Evolutionary conservation across 2,797 vertebrate genomes (phyloP).

Genomic region (Sebastolobus altivelis): DNA sequence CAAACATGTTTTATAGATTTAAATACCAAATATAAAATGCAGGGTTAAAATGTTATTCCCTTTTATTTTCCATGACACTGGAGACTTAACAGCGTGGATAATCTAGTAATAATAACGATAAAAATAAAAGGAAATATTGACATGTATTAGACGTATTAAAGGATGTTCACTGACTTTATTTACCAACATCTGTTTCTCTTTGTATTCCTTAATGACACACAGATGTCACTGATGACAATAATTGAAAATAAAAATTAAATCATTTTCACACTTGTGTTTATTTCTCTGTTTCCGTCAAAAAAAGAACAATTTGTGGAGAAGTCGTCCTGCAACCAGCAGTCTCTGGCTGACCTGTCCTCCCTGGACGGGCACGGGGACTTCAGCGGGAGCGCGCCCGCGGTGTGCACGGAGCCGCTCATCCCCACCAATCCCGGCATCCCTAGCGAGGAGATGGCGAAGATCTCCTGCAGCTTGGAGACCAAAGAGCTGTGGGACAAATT

Average conservation of each 20-base stretch:
- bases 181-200: background rate
- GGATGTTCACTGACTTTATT: background rate
- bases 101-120: background rate
- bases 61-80: background rate
- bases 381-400: constrained; percentile 75
- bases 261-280: background rate
- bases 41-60: background rate
- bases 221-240: background rate
- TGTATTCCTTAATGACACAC: background rate
- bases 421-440: constrained; percentile 93
- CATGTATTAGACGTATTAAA: background rate
- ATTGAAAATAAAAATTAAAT: background rate
- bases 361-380: constrained; percentile 91
- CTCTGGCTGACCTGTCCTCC: constrained; percentile 88
- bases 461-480: constrained; percentile 95
- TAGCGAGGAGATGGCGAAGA: constrained; percentile 98
- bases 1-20: background rate
- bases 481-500: constrained; percentile 99
- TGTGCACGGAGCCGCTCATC: constrained; percentile 95
- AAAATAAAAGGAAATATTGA: background rate
- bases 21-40: background rate
- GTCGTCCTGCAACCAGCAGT: constrained; percentile 92
- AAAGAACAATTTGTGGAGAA: constrained; percentile 98
- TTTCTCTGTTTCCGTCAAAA: background rate
- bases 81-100: background rate